phyloP scores from a whole-genome alignment of 2,113 vertebrate genomes.

The Engystomops pustulosus region DNA sequence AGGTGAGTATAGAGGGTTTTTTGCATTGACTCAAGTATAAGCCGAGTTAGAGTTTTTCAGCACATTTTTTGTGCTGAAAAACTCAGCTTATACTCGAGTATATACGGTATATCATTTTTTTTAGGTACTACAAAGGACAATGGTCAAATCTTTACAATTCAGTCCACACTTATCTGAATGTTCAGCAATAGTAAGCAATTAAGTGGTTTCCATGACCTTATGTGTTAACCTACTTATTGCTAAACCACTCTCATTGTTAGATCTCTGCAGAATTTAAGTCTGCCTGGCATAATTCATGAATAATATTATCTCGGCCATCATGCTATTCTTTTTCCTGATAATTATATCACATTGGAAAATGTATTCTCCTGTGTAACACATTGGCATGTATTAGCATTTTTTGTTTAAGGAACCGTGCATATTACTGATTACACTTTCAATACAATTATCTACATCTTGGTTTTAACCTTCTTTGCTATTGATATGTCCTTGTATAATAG shows the following conservation, averaged over 20 bases:
- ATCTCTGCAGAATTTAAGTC: neutral
- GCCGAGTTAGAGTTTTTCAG: too few relatives aligned
- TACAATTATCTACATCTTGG: constrained; percentile 14
- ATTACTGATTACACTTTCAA: constrained; percentile 12
- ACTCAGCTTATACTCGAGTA: too few relatives aligned
- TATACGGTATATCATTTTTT: too few relatives aligned
- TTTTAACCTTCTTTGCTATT: constrained; percentile 15
- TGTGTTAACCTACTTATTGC: neutral
- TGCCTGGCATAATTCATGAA: neutral
- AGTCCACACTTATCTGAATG: neutral
- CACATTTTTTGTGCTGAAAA: too few relatives aligned
- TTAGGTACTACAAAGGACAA: too few relatives aligned
- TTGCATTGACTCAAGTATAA: too few relatives aligned
- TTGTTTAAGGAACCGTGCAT: neutral
- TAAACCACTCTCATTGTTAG: neutral
- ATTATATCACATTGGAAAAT: constrained; percentile 18
- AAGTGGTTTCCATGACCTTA: neutral
- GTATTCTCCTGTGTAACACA: neutral
- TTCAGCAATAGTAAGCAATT: neutral
- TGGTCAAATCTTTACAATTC: too few relatives aligned
- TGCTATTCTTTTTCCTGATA: neutral
- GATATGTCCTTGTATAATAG: constrained; percentile 40
- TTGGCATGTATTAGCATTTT: constrained; percentile 26
- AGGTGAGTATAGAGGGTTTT: too few relatives aligned
- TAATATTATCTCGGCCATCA: neutral